A percentile compares a stretch with the other conserved stretches of the same genome.
phyloP scores from a whole-genome alignment of 2,113 vertebrate species.

The Hirundichthys speculiger region DNA sequence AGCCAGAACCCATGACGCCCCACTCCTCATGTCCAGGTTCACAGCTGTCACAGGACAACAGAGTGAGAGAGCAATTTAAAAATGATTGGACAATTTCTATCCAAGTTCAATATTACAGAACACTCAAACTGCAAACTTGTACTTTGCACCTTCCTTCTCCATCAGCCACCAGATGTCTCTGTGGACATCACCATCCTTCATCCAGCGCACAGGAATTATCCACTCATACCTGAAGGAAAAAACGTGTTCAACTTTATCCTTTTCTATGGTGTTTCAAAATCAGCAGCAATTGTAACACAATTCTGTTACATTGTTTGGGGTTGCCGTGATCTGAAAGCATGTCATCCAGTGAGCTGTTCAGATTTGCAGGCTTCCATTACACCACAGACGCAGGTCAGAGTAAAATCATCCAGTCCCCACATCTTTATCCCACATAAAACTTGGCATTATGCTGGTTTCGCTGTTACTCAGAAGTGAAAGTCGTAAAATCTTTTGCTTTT shows the following conservation, averaged over 20 bases:
- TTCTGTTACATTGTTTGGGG: no score
- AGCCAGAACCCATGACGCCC: slow-evolving; percentile 82
- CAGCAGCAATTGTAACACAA: no score
- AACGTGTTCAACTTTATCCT: not conserved
- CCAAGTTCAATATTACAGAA: not conserved
- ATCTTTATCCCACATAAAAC: no score
- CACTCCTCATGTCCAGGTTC: not conserved
- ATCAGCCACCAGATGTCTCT: slow-evolving; percentile 69
- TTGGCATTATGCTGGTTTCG: no score
- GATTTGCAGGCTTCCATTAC: no score
- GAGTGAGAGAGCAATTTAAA: accelerated
- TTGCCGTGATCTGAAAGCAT: no score
- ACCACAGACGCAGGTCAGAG: no score
- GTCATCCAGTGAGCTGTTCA: no score
- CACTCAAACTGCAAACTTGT: not conserved
- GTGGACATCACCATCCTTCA: slow-evolving; percentile 35
- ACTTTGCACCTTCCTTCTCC: slow-evolving; percentile 52
- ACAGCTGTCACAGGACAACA: slow-evolving; percentile 40
- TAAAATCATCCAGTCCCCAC: no score
- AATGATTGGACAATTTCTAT: not conserved
- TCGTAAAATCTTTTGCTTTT: no score
- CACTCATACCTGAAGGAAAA: slow-evolving; percentile 60
- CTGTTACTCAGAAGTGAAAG: no score
- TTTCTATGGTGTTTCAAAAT: no score
- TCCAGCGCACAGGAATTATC: slow-evolving; percentile 71